Evolutionary conservation across 2,888 invertebrate species (phyloP).

Genomic region (Elmis aenea): DNA sequence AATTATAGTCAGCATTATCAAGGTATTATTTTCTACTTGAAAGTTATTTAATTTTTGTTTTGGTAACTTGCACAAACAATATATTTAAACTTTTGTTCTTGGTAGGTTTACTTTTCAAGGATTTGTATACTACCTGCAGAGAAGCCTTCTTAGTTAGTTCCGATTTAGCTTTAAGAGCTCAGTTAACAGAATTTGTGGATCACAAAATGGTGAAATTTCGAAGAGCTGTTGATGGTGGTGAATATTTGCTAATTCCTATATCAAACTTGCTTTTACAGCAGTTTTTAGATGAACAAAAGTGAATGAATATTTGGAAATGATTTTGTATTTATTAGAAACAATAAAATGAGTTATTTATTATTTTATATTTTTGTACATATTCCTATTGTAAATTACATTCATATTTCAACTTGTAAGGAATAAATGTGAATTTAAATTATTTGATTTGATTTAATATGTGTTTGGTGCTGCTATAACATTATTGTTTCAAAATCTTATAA

Average conservation of each 20-base stretch:
- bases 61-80: conserved; percentile 1
- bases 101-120: conserved; percentile 81
- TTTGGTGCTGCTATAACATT: too few relatives aligned
- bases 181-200: conserved; percentile 91
- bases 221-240: conserved; percentile 75
- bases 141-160: conserved; percentile 91
- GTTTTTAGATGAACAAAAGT: conserved; percentile 61
- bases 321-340: too few relatives aligned
- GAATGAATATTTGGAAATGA: background rate
- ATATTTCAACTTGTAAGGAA: too few relatives aligned
- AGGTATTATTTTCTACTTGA: conserved; percentile 51
- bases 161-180: conserved; percentile 84
- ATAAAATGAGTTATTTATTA: too few relatives aligned
- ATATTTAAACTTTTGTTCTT: conserved; percentile 5
- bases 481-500: too few relatives aligned
- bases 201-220: conserved; percentile 85
- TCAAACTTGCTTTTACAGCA: conserved; percentile 68
- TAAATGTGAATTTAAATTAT: too few relatives aligned
- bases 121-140: conserved; percentile 77
- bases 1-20: conserved; percentile 67
- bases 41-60: background rate
- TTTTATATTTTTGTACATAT: too few relatives aligned
- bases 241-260: conserved; percentile 76
- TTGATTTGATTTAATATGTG: too few relatives aligned
- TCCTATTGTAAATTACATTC: too few relatives aligned